phyloP scores from a whole-genome alignment of 2,888 invertebrate species.

The Clistopyga incitator region DNA sequence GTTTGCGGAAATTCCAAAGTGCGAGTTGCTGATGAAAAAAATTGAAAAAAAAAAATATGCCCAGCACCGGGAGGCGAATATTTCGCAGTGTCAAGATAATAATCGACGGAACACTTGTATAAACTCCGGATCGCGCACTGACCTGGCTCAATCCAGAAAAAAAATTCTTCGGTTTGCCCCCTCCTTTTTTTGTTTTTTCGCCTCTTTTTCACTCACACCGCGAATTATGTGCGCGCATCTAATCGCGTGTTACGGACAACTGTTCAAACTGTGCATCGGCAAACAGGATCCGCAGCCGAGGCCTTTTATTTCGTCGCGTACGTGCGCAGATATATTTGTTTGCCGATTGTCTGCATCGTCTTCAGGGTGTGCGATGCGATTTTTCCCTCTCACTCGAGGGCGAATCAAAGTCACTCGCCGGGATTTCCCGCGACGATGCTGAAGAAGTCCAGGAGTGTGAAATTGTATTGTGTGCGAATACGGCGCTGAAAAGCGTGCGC shows the following conservation, averaged over 20 bases:
- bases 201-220: too few species aligned
- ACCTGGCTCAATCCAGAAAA: conserved; percentile 66
- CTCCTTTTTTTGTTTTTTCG: too few species aligned
- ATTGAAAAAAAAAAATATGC: too few species aligned
- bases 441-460: background rate
- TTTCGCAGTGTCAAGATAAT: conserved; percentile 42
- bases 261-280: conserved; percentile 70
- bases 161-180: conserved; percentile 5
- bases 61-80: too few species aligned
- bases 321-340: conserved; percentile 72
- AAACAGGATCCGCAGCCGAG: conserved; percentile 58
- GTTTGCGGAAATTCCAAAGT: conserved; percentile 57
- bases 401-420: conserved; percentile 75
- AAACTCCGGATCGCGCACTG: conserved; percentile 61
- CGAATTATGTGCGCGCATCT: conserved; percentile 67
- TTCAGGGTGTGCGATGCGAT: conserved; percentile 62
- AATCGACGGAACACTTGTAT: conserved; percentile 60
- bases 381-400: conserved; percentile 69
- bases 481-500: too few species aligned
- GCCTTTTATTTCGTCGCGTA: conserved; percentile 38
- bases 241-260: conserved; percentile 64
- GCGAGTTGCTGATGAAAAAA: conserved; percentile 50
- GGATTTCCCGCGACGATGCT: conserved; percentile 34
- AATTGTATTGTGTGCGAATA: background rate
- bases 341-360: conserved; percentile 75